A percentile compares a stretch with the other conserved stretches of the same genome.
phyloP scores from a whole-genome alignment of 2,888 invertebrate species.

The Leistus spinibarbis region DNA sequence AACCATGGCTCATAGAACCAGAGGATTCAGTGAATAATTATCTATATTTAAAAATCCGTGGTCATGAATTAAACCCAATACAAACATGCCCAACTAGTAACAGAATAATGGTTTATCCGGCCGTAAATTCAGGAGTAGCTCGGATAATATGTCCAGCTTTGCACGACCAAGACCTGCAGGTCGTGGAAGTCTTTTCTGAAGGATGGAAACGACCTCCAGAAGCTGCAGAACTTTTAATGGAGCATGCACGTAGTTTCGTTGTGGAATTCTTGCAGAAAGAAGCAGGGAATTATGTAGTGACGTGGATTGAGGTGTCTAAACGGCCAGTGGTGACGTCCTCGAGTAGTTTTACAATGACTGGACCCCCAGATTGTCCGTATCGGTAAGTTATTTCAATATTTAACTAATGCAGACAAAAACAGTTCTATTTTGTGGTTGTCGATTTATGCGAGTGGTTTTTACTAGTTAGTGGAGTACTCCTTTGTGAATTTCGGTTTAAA shows the following conservation, averaged over 20 bases:
- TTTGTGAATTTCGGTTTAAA: no score
- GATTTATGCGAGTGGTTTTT: no score
- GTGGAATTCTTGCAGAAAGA: conserved; percentile 77
- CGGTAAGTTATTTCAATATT: conserved; percentile 63
- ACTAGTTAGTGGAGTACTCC: no score
- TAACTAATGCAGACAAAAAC: no score
- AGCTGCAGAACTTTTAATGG: conserved; percentile 52
- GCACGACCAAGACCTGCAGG: conserved; percentile 52
- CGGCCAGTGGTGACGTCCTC: conserved; percentile 63
- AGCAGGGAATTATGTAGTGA: conserved; percentile 74
- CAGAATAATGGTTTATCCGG: conserved; percentile 74
- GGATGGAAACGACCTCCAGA: conserved; percentile 66
- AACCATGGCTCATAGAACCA: conserved; percentile 81
- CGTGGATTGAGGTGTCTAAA: conserved; percentile 80
- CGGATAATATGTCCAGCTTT: conserved; percentile 71
- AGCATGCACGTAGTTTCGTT: conserved; percentile 72
- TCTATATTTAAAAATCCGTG: conserved; percentile 73
- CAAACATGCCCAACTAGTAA: conserved; percentile 71
- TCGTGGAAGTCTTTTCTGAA: conserved; percentile 73
- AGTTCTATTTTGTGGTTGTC: no score
- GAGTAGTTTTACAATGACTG: conserved; percentile 60
- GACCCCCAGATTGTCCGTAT: conserved; percentile 72
- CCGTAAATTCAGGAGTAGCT: conserved; percentile 66
- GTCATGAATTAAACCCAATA: conserved; percentile 59
- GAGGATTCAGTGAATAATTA: conserved; percentile 72